phyloP scores from a whole-genome alignment of 2,797 vertebrate species.

The Cyclura pinguis region DNA sequence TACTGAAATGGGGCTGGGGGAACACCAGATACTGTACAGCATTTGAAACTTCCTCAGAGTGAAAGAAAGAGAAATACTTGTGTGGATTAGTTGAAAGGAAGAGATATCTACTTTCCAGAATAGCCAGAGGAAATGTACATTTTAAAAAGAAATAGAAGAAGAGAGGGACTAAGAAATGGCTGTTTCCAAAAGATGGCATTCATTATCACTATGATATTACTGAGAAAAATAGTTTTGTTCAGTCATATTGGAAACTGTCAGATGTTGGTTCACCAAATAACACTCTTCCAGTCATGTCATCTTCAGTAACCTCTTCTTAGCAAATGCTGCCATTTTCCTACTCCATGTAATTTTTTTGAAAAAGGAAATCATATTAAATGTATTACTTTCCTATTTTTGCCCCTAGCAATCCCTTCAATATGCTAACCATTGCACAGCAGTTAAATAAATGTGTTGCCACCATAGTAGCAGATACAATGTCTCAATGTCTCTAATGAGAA shows the following conservation, averaged over 20 bases:
- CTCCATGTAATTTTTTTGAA: no score
- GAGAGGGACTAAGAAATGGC: background rate
- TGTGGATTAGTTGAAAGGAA: background rate
- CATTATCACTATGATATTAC: background rate
- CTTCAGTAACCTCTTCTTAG: background rate
- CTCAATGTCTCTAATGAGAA: background rate
- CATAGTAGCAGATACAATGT: background rate
- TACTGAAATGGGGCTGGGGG: background rate
- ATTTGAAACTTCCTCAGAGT: background rate
- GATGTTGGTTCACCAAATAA: background rate
- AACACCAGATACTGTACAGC: background rate
- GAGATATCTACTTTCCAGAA: background rate
- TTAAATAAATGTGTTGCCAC: background rate
- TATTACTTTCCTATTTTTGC: background rate
- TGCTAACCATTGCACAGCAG: background rate
- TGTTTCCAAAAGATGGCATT: background rate
- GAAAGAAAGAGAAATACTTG: background rate
- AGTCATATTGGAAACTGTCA: background rate
- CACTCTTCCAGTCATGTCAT: background rate
- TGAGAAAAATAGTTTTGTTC: background rate
- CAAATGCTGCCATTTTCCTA: no score
- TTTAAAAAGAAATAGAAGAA: background rate
- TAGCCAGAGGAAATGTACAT: background rate
- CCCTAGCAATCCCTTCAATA: background rate
- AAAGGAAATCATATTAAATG: background rate